Evolutionary conservation across 23 tunicate species (phyloP), one percentile per base, ranked within the genome.

Genomic region (Aplidium turbinatum): DNA sequence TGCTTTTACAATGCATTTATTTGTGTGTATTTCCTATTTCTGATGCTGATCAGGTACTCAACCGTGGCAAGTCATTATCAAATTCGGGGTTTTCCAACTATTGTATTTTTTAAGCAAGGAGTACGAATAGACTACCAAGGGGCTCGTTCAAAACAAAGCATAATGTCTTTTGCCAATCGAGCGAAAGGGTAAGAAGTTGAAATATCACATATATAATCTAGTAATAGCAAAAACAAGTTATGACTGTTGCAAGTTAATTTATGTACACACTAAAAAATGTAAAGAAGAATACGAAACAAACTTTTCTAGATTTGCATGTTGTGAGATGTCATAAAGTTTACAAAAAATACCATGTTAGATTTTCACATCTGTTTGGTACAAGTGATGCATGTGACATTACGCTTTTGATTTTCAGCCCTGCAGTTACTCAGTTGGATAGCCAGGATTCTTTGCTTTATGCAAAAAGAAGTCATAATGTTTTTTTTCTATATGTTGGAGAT

Each of bases 31-130:
- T n/a, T n/a, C n/a, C n/a, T 45, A 13, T 13, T 45, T 56, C n/a
- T n/a, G n/a, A n/a, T n/a, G n/a, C n/a, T n/a, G n/a, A n/a, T 11
- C 39, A 79, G 81, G 50, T 82, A 76, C 73, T 69, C 84, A 13
- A 35, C 30, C 2, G 19, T 82, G 0, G 67, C 96, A n/a, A 34
- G 64, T 23, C 33, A 62, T 40, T 91, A 57, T 60, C 72, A 75
- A 50, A 78, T 91, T 16, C 47, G 81, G 19, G 97, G 97, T 0
- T 91, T 91, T 54, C 97, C 97, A 13, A 91, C 97, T 4, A 91
- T 91, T 38, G 84, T 78, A 62, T 91, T 78, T 56, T 81, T 91
- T 19, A 72, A 70, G 13, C 62, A 82, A 33, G 97, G 83, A 7
- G 28, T n/a, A 2, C 29, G 47, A 31, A 52, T 78, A 50, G 97